Evolutionary conservation across 1,140 invertebrate species (phyloP), one percentile per base, ranked within the genome.

Genomic region (Eurytemora carolleeae): DNA sequence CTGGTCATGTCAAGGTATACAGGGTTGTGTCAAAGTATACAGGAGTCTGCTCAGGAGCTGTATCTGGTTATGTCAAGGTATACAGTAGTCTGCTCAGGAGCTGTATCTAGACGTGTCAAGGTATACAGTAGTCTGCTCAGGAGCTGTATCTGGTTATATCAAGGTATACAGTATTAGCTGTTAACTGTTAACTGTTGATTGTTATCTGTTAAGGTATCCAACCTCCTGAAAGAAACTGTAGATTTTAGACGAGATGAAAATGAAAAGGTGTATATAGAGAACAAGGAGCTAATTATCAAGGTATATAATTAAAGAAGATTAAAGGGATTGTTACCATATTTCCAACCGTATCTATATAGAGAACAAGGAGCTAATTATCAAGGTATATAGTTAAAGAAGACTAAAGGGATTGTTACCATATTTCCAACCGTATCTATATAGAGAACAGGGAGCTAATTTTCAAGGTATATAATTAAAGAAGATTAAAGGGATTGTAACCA

Each of bases 211-310:
- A 75, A 73, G 0, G 76, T 78, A 0, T 71, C 74, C 56, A 81
- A 80, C 65, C 67, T 77, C 1, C 70, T 80, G 15, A 74, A 75
- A 7, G 71, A 76, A 20, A 65, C 72, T 1, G 64, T 83, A 16
- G 71, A 74, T 19, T 67, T 83, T 24, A 76, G 77, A 65, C 66
- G 71, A 58, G 76, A 73, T 55, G 72, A 76, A 21, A 71, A 76
- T 52, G 72, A 71, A 25, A 74, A 74, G 63, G 23, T 79, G 1
- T 73, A 72, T 65, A 73, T 77, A 16, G 68, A 76, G 44, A 73
- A 71, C 24, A 70, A n/a, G 31, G 7, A 12, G n/a, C 7, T 12
- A 44, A 44, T n/a, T 12, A 12, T 12, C 31, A 44, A 44, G n/a
- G 7, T 12, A 12, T 44, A 44, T n/a, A 44, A 12, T 7, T 44